A percentile compares a stretch with the other conserved stretches of the same genome.
phyloP scores from a whole-genome alignment of 2,113 vertebrate species.

The Eubucco bourcierii region DNA sequence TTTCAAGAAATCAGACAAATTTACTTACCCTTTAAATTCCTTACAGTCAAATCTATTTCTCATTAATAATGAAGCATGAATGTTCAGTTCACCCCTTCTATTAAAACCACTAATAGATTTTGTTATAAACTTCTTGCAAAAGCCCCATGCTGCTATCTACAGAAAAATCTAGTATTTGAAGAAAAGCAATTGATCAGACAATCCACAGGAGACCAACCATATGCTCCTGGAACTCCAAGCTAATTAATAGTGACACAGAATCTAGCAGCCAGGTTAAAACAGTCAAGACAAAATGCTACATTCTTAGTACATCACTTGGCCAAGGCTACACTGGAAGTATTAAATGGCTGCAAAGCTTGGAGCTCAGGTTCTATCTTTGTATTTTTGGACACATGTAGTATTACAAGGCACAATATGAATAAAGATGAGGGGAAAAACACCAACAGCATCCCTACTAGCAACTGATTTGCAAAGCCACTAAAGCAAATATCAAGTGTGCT shows the following conservation, averaged over 20 bases:
- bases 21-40: neutral
- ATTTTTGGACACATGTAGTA: neutral
- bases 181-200: constrained; percentile 3
- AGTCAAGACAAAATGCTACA: constrained; percentile 11
- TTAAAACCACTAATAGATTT: neutral
- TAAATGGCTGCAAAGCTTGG: neutral
- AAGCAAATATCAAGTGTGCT: neutral
- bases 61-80: neutral
- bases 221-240: neutral
- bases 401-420: neutral
- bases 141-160: neutral
- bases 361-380: neutral
- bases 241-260: constrained; percentile 10
- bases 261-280: neutral
- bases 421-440: neutral
- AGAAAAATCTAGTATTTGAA: neutral
- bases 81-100: neutral
- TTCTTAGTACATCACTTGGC: neutral
- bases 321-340: neutral
- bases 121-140: neutral
- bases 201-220: neutral
- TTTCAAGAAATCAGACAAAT: neutral
- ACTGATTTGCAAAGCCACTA: neutral
- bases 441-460: neutral
- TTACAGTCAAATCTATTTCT: neutral